These are phyloP conservation scores for Tipula lateralis DNA, from an alignment of 2,888 invertebrate species.

Conservation along the genomic window DNA sequence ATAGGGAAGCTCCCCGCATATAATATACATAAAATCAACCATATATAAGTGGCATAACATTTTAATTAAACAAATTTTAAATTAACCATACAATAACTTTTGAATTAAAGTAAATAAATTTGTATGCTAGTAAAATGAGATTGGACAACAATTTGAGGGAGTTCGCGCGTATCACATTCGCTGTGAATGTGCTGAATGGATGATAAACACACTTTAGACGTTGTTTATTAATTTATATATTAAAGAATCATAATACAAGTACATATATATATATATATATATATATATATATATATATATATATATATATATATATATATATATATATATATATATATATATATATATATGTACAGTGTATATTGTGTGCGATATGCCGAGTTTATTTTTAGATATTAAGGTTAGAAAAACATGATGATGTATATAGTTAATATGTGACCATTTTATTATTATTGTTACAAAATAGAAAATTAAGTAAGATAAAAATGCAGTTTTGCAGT, in stretches of 20 bases:
- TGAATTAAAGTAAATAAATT: neutral
- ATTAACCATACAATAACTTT: neutral
- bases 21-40: neutral
- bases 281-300: too few relatives aligned
- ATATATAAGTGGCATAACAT: neutral
- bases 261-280: neutral
- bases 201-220: neutral
- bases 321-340: too few relatives aligned
- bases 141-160: neutral
- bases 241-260: neutral
- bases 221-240: neutral
- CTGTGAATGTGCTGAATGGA: neutral
- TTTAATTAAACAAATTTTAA: neutral
- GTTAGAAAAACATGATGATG: neutral
- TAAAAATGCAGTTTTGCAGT: neutral
- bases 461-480: neutral
- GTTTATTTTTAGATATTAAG: constrained; percentile 19
- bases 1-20: neutral
- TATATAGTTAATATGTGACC: neutral
- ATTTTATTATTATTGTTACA: neutral
- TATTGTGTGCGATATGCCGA: neutral
- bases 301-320: too few relatives aligned
- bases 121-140: neutral
- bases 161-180: neutral
- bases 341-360: too few relatives aligned